These are phyloP conservation scores for Passer montanus DNA, from an alignment of 2,113 vertebrate species.

Conservation along the genomic window DNA sequence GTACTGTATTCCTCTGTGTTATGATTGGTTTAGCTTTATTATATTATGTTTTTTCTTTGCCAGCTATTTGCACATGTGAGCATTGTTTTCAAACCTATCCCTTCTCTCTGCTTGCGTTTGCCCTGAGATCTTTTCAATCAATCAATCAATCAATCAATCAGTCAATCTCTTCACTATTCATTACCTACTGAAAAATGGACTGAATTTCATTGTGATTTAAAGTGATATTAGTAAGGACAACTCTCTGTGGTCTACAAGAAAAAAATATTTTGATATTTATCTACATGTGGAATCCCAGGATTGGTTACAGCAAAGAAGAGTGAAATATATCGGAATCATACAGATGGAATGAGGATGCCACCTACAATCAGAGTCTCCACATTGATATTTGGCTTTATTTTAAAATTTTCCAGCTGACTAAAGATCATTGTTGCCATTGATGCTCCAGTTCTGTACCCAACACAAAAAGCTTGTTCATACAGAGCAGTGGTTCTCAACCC, in stretches of 20 bases:
- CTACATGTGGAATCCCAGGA: background rate
- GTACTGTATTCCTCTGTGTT: background rate
- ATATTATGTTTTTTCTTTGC: background rate
- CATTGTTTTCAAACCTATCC: background rate
- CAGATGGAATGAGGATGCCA: background rate
- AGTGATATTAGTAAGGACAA: background rate
- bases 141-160: background rate
- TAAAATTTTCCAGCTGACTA: background rate
- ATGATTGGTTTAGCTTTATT: background rate
- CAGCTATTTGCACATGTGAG: background rate
- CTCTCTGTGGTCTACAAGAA: background rate
- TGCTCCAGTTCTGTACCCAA: background rate
- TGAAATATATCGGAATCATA: background rate
- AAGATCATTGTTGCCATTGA: background rate
- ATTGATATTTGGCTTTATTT: background rate
- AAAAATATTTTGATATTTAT: background rate
- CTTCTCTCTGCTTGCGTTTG: background rate
- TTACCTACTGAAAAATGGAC: background rate
- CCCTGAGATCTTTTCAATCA: background rate
- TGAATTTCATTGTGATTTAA: background rate
- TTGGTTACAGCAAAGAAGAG: background rate
- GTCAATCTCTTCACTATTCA: background rate
- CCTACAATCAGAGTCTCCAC: background rate
- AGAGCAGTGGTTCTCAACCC: background rate
- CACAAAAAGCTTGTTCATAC: background rate